These are phyloP conservation scores for Arctia plantaginis DNA, from an alignment of 2,888 invertebrate genomes.

Conservation along the genomic window DNA sequence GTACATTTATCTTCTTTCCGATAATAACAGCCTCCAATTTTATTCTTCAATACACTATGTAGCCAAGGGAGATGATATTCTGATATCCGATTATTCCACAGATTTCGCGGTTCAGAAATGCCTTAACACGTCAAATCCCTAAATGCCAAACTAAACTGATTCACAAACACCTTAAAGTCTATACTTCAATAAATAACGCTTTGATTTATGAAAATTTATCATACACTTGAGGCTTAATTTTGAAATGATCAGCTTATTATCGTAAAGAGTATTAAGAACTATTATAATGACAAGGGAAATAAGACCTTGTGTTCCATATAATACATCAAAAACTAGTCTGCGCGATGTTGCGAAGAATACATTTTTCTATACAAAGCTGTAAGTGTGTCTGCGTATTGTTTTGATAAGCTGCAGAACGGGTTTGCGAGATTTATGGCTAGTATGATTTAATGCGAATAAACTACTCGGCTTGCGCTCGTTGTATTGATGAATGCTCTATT, in stretches of 20 bases:
- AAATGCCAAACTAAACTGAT: conserved; percentile 80
- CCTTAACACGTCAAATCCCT: conserved; percentile 69
- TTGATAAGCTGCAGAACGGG: conserved; percentile 87
- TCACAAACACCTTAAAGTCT: conserved; percentile 82
- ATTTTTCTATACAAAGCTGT: conserved; percentile 71
- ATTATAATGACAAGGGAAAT: conserved; percentile 63
- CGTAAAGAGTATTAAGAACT: conserved; percentile 61
- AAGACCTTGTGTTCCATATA: conserved; percentile 64
- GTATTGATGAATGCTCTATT: conserved; percentile 82
- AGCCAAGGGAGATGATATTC: conserved; percentile 70
- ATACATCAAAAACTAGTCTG: conserved; percentile 64
- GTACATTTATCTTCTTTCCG: conserved; percentile 61
- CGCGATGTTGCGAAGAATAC: conserved; percentile 63
- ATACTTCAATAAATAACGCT: conserved; percentile 83
- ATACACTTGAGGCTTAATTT: conserved; percentile 85
- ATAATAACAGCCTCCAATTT: conserved; percentile 65
- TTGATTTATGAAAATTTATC: conserved; percentile 86
- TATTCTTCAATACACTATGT: conserved; percentile 63
- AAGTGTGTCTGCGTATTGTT: conserved; percentile 87
- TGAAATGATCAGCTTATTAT: conserved; percentile 75
- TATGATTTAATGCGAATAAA: conserved; percentile 87
- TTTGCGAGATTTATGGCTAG: conserved; percentile 84
- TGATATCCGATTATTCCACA: conserved; percentile 75
- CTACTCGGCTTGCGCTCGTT: conserved; percentile 80
- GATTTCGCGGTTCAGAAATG: conserved; percentile 66